Conservation (phyloP, 2,113 vertebrate genomes). For the Hippocampus mohnikei region DNA sequence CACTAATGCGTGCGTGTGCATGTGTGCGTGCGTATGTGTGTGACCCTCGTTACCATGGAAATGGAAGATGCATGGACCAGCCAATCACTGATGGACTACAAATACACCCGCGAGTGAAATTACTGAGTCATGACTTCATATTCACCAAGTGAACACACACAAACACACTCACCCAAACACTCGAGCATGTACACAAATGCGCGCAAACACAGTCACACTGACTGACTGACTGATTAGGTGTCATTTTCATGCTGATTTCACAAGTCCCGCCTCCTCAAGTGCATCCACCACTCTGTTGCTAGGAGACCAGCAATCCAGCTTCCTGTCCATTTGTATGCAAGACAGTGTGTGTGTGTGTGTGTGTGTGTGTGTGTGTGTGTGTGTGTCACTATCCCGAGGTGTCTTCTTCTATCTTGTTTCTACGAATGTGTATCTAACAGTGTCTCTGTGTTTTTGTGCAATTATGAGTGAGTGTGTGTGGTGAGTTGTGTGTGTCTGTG, state of each 20-base stretch:
- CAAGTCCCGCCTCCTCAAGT: slow-evolving; percentile 7
- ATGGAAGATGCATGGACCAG: neutral
- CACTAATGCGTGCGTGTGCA: neutral
- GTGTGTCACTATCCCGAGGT: slow-evolving; percentile 1
- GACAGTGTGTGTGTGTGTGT: neutral
- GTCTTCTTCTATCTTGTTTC: neutral
- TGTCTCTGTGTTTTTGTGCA: neutral
- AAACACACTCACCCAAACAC: too few relatives aligned
- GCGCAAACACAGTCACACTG: too few relatives aligned
- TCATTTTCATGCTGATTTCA: neutral
- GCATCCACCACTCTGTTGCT: slow-evolving; percentile 30
- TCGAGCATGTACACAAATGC: too few relatives aligned
- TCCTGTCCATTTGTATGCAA: slow-evolving; percentile 22
- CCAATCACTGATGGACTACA: neutral
- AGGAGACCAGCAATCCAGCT: slow-evolving; percentile 27
- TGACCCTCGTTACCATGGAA: neutral
- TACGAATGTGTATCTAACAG: neutral
- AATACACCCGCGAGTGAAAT: neutral
- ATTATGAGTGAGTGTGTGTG: neutral
- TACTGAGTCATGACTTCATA: neutral
- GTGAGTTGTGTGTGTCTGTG: neutral
- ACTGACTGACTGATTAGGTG: neutral
- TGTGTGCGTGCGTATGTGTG: neutral
- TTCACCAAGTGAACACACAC: too few relatives aligned
- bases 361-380: slow-evolving; percentile 14